Percentiles rank a stretch among this genome's conserved stretches.
These are phyloP conservation scores for Anarrhichthys ocellatus DNA, from an alignment of 2,113 vertebrate species.

Conservation along the genomic window DNA sequence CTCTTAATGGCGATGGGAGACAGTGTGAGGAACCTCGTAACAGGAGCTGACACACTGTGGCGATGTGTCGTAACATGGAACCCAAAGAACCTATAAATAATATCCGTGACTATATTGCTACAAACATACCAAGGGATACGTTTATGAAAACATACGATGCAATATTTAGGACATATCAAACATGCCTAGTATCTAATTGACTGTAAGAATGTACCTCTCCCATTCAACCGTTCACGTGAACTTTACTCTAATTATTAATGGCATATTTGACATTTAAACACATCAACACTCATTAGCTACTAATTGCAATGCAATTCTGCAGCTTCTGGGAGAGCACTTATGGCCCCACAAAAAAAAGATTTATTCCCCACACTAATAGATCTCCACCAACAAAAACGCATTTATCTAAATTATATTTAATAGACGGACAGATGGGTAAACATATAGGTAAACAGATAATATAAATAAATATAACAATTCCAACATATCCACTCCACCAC, in stretches of 20 bases:
- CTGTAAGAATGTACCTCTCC: neutral
- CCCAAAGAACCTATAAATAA: neutral
- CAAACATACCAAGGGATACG: neutral
- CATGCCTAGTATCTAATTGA: neutral
- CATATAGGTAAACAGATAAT: neutral
- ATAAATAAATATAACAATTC: neutral
- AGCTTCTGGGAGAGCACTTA: conserved; percentile 15
- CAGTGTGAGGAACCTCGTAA: neutral
- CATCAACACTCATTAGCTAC: conserved; percentile 29
- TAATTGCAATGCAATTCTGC: conserved; percentile 31
- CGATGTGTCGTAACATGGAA: neutral
- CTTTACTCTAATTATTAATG: neutral
- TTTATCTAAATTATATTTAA: too few relatives aligned
- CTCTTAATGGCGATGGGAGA: neutral
- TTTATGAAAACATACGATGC: neutral
- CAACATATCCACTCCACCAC: neutral
- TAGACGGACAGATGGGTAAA: too few relatives aligned
- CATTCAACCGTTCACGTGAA: conserved; percentile 5
- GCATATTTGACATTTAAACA: conserved; percentile 40
- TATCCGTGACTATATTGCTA: neutral
- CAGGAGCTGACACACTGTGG: too few relatives aligned
- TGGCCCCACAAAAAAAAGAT: conserved; percentile 6
- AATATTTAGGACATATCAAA: neutral
- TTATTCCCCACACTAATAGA: conserved; percentile 6
- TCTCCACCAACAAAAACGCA: neutral